A percentile compares a stretch with the other conserved stretches of the same genome.
These are phyloP conservation scores for Phycodurus eques DNA, from an alignment of 2,113 vertebrate genomes.

Conservation along the genomic window DNA sequence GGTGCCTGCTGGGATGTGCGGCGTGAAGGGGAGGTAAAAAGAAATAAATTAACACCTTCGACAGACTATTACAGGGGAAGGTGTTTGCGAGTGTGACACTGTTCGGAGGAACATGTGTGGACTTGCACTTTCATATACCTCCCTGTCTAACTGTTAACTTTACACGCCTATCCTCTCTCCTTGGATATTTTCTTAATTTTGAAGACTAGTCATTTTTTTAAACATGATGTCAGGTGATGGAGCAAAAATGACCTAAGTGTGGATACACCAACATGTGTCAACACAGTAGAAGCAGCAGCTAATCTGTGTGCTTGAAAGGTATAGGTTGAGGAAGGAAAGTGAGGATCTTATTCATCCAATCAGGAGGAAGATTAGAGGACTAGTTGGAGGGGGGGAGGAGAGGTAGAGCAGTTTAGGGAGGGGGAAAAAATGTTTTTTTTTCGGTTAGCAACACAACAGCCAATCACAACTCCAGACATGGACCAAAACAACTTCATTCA, in stretches of 20 bases:
- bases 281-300: background rate
- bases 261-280: constrained; percentile 42
- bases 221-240: constrained; percentile 21
- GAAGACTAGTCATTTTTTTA: background rate
- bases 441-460: constrained; percentile 72
- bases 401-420: constrained; percentile 62
- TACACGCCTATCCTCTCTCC: background rate
- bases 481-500: constrained; percentile 75
- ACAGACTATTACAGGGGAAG: constrained; percentile 50
- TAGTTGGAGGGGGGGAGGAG: constrained; percentile 27
- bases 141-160: constrained; percentile 10
- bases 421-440: constrained; percentile 7
- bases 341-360: constrained; percentile 71
- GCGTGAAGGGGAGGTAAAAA: constrained; percentile 14
- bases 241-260: constrained; percentile 1
- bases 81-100: constrained; percentile 43
- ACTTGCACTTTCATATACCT: constrained; percentile 32
- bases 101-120: constrained; percentile 38
- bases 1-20: constrained; percentile 50
- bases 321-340: constrained; percentile 43
- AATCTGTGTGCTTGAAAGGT: constrained; percentile 48
- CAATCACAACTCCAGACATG: constrained; percentile 71
- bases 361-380: constrained; percentile 53
- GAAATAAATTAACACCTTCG: constrained; percentile 61
- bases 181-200: background rate